Base-by-base conservation (phyloP, 1,140 invertebrate genomes). In the Drosophila persimilis region DNA sequence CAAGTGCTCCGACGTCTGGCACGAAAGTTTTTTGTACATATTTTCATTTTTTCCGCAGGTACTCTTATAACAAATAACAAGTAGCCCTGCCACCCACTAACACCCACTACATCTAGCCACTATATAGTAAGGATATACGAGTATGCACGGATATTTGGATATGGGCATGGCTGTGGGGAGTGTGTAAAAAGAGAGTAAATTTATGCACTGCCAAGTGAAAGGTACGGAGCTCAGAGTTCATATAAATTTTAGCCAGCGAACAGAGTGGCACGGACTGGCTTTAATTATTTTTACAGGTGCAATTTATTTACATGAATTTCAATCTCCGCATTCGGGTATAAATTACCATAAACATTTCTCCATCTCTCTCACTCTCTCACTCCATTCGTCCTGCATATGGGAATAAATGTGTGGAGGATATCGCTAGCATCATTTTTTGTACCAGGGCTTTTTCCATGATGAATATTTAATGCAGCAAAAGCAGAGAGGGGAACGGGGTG, bases 291-390 rank as follows among this genome's bases (percentile, higher is more conserved):
- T 73, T 61, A 62, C 69, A 54, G 51, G 58, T 73, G 58, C 58
- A 63, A 73, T 80, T 71, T 55, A 72, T 73, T 77, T 77, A 69
- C 80, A 83, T 83, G 74, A 80, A 81, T 73, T 81, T 73, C 63
- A 77, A 81, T 80, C 57, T 48, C 31, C 46, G 48, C 45, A 57
- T 54, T 39, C 50, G 71, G 71, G 54, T 80, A 77, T 65, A 56
- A 59, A 73, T 77, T 77, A 65, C 63, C 78, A 77, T 58, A 69
- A 55, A 60, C 55, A 67, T 71, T 53, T 75, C 72, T 39, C 35
- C 11, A 3, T 3, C 29, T 29, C 7, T 0, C 29, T 35, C 8
- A 15, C 15, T 9, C 8, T 11, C 31, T 35, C 9, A 11, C 3
- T 53, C 24, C 4, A 6, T 26, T 26, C 39, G 15, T 26, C 11